Percentiles rank a stretch among this genome's conserved stretches.
Evolutionary conservation across 2,888 invertebrate genomes (phyloP).

Genomic region (Cylloceria caligata): DNA sequence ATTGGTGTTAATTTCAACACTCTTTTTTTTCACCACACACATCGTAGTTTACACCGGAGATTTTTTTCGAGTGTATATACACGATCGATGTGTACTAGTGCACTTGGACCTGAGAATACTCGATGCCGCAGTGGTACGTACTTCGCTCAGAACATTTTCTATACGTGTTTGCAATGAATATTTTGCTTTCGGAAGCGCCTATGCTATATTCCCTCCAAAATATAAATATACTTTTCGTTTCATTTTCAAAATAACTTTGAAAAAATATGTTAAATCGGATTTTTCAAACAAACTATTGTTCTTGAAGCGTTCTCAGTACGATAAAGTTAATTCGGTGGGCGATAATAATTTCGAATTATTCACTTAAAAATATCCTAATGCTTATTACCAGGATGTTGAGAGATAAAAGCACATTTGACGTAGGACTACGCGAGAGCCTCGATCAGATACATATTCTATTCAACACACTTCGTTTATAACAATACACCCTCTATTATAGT

Average conservation of each 20-base stretch:
- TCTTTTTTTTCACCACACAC: too few relatives aligned
- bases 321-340: not conserved
- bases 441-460: slow-evolving; percentile 6
- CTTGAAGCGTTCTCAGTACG: not conserved
- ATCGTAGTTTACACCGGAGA: too few relatives aligned
- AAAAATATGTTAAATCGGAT: too few relatives aligned
- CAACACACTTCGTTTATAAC: slow-evolving; percentile 43
- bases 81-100: not conserved
- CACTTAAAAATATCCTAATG: too few relatives aligned
- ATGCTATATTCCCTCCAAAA: too few relatives aligned
- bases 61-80: slow-evolving; percentile 21
- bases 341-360: not conserved
- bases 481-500: slow-evolving; percentile 33
- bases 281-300: too few relatives aligned
- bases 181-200: too few relatives aligned
- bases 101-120: not conserved
- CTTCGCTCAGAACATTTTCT: not conserved
- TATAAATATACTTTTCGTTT: too few relatives aligned
- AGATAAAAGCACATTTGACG: slow-evolving; percentile 6
- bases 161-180: not conserved
- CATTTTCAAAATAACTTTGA: too few relatives aligned
- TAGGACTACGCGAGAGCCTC: not conserved
- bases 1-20: too few relatives aligned
- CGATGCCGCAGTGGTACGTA: not conserved
- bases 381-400: not conserved